Base-by-base conservation (phyloP, 1,140 invertebrate genomes). In the Cylas formicarius region DNA sequence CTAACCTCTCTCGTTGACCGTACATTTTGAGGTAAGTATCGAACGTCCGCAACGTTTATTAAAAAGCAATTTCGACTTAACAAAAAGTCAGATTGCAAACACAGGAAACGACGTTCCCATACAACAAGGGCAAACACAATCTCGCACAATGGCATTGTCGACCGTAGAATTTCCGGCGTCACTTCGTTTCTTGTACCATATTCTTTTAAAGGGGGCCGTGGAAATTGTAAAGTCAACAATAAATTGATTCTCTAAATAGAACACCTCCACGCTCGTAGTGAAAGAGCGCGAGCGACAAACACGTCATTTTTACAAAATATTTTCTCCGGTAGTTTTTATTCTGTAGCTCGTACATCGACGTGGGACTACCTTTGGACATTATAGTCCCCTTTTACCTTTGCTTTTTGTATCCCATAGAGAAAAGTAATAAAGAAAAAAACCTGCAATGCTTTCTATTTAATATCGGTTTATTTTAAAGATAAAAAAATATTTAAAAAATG, bases 191-290 rank as follows among this genome's bases (percentile, higher is more conserved):
- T 45, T 45, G 33, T 45, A 45, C n/a, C n/a, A n/a, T 37, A 45
- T 45, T 45, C 43, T 45, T 45, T 45, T 45, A 45, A 45, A 29
- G 11, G 22, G 26, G 29, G 32, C 44, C 43, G 43, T 45, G 35
- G 43, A 52, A 52, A 52, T 48, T 44, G 44, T 47, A 52, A 48
- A 52, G 49, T 52, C 49, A 52, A 52, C 49, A 52, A 37, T 45
- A 40, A 47, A 52, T 42, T 52, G 44, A 52, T 52, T 49, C 38
- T 37, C 46, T 49, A 52, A 48, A 49, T 49, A 52, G 29, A 48
- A 52, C 41, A 38, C 45, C 45, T 44, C 34, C 38, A 48, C 44
- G 50, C 50, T 52, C 46, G 39, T 49, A 35, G 45, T 44, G 34
- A 49, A 44, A 41, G 35, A 44, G 44, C 46, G 49, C 50, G 50